Evolutionary conservation across 2,888 invertebrate genomes (phyloP), one percentile per base, ranked within the genome.

Genomic region (Trichogramma evanescens): DNA sequence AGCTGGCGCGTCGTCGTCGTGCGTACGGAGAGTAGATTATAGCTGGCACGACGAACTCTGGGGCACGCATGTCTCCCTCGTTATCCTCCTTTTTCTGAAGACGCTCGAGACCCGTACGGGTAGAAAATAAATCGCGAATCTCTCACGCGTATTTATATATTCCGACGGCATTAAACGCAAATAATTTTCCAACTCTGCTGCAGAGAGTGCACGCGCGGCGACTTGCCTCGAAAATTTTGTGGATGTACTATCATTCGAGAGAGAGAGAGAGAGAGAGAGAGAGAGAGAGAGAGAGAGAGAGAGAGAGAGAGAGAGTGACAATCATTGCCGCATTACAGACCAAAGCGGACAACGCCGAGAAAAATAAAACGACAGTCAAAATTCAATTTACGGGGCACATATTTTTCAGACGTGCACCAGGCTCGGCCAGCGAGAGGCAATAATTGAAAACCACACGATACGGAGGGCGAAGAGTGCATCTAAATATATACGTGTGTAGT

Each of bases 91-190:
- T 42, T 50, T 53, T 53, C 54, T 45, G 58, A 26, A 43, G 52
- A 50, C 50, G 63, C 38, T 45, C 48, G 58, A 48, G 48, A 10
- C 56, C 58, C 61, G 26, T 2, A 26, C 26, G 26, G 26, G 26
- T 26, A 26, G 56, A 61, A 63, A 63, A 63, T 63, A 63, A 63
- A 61, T 61, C 54, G 26, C 26, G 26, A 26, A 26, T 26, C 26
- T 26, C 26, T 26, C 26, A 26, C 26, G 26, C 26, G 26, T 26
- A 26, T 26, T 26, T 26, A 26, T 26, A 26, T 26, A 26, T 26
- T 26, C 26, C 26, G 26, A 26, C 26, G 26, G 26, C 26, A 26
- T 26, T 26, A 26, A 2, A 2, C 26, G 58, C 61, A 50, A 57
- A 54, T 51, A 51, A 51, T 58, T 54, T 51, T 49, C 50, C 13